Evolutionary conservation across 2,113 vertebrate genomes (phyloP).

Genomic region (Fregata magnificens): DNA sequence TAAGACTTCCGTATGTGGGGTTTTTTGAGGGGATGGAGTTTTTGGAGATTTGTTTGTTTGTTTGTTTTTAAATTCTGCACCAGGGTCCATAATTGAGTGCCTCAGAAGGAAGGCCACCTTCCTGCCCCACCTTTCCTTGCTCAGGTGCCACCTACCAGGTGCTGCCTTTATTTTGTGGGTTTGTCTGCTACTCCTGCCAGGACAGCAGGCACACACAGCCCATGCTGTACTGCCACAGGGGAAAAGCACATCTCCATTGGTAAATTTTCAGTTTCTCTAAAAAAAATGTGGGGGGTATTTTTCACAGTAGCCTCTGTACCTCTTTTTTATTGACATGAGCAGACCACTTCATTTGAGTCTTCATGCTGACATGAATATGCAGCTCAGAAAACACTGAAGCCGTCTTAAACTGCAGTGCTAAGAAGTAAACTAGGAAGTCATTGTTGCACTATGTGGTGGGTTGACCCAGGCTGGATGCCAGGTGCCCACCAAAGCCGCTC

Average conservation of each 20-base stretch:
- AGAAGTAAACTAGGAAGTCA: not conserved
- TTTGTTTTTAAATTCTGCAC: not conserved
- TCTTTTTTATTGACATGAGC: not conserved
- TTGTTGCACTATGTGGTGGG: too few relatives aligned
- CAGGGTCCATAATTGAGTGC: not conserved
- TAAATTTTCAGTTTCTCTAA: not conserved
- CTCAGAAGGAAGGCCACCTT: not conserved
- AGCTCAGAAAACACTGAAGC: not conserved
- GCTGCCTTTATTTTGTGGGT: not conserved
- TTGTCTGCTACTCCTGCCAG: not conserved
- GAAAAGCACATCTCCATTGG: not conserved
- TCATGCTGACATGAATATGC: not conserved
- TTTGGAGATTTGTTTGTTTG: not conserved
- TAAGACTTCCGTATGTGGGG: not conserved
- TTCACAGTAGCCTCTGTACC: not conserved
- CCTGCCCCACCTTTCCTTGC: not conserved
- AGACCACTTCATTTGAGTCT: not conserved
- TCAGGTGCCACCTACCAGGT: not conserved
- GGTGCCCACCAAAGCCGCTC: too few relatives aligned
- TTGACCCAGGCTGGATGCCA: too few relatives aligned
- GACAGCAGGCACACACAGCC: not conserved
- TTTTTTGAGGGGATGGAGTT: not conserved
- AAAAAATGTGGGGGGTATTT: not conserved
- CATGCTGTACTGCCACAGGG: not conserved
- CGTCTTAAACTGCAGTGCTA: not conserved